These are phyloP conservation scores for Nomada ruficornis DNA, from an alignment of 2,888 invertebrate species.

Conservation along the genomic window DNA sequence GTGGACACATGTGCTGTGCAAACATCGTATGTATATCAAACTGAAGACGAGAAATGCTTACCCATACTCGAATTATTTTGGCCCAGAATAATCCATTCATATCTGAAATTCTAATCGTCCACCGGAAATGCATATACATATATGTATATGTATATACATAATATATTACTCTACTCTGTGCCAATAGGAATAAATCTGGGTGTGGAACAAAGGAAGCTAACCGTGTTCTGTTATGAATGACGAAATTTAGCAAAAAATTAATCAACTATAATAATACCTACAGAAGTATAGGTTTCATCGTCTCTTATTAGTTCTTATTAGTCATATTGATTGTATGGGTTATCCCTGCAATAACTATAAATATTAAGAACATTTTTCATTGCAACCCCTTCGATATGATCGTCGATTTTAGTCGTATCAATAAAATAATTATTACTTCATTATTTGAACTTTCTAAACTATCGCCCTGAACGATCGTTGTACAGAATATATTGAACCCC, in stretches of 20 bases:
- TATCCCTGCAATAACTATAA: no score
- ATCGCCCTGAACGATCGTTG: no score
- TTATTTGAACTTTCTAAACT: no score
- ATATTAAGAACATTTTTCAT: no score
- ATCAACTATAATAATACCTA: background rate
- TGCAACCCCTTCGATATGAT: no score
- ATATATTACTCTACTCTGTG: background rate
- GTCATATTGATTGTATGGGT: no score
- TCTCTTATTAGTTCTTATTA: background rate
- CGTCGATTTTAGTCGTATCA: no score
- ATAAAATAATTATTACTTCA: no score
- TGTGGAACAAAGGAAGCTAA: conserved; percentile 19
- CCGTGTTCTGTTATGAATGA: no score
- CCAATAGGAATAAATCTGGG: conserved; percentile 16
- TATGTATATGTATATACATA: background rate
- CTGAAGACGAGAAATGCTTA: conserved; percentile 46
- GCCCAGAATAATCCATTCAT: conserved; percentile 11
- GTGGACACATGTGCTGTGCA: conserved; percentile 24
- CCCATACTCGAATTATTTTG: conserved; percentile 52
- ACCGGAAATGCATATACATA: conserved; percentile 22
- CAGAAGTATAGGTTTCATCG: background rate
- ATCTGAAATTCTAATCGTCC: conserved; percentile 32
- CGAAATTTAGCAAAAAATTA: background rate
- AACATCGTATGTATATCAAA: conserved; percentile 38
- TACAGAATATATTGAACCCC: no score